Percentiles rank a stretch among this genome's conserved stretches.
Conservation (phyloP, 1,140 invertebrate species). For the Nixonia krombeini region DNA sequence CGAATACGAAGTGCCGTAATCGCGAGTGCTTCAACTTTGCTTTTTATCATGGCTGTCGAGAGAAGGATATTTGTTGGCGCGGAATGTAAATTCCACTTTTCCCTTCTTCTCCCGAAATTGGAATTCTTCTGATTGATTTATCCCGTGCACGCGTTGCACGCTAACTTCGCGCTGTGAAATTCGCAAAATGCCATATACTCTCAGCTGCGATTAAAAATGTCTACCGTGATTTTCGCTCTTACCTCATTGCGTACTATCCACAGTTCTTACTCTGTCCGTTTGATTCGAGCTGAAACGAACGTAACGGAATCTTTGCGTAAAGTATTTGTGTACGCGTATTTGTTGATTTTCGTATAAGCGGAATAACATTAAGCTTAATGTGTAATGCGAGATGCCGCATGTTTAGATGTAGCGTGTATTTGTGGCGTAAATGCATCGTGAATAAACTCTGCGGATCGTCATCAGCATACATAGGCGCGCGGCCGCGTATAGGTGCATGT, state of each 20-base stretch:
- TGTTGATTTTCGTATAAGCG: no score
- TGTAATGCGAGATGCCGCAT: conserved; percentile 27
- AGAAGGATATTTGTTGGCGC: background rate
- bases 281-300: no score
- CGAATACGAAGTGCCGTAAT: conserved; percentile 44
- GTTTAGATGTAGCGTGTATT: conserved; percentile 36
- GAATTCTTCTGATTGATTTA: no score
- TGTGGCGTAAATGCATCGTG: conserved; percentile 41
- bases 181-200: no score
- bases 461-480: conserved; percentile 39
- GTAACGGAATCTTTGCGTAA: no score
- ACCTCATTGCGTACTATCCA: no score
- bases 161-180: no score
- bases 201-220: no score
- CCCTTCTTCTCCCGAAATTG: background rate
- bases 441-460: conserved; percentile 46
- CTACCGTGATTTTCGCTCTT: no score
- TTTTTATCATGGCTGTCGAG: conserved; percentile 35
- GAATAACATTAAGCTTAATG: conserved; percentile 36
- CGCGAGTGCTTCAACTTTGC: conserved; percentile 35
- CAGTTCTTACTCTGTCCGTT: no score
- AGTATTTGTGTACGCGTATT: no score
- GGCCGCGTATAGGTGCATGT: conserved; percentile 27
- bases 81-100: background rate
- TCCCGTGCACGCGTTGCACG: no score